These are phyloP conservation scores for Homalodisca vitripennis DNA, from an alignment of 1,140 invertebrate species.

Conservation along the genomic window DNA sequence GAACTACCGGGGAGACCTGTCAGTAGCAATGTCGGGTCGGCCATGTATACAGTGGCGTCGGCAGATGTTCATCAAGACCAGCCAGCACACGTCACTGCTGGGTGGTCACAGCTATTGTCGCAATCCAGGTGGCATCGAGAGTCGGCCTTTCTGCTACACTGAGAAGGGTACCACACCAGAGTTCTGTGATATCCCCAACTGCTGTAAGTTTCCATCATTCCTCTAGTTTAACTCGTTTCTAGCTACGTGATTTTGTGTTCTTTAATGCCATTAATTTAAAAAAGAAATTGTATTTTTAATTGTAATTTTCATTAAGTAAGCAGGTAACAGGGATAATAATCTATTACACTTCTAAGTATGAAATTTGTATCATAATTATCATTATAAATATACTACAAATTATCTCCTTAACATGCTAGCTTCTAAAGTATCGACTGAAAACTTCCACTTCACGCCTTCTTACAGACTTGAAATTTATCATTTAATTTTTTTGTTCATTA, in stretches of 20 bases:
- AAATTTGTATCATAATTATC: too few species aligned
- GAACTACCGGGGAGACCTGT: slow-evolving; percentile 76
- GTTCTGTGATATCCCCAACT: slow-evolving; percentile 81
- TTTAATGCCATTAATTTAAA: not conserved
- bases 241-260: not conserved
- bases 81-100: slow-evolving; percentile 78
- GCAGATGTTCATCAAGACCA: slow-evolving; percentile 68
- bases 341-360: too few species aligned
- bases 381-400: too few species aligned
- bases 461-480: too few species aligned
- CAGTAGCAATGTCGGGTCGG: slow-evolving; percentile 66
- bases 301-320: too few species aligned
- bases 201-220: slow-evolving; percentile 67
- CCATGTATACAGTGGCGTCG: slow-evolving; percentile 82
- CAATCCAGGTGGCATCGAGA: slow-evolving; percentile 79
- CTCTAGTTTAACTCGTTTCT: too few species aligned
- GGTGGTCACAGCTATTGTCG: slow-evolving; percentile 89
- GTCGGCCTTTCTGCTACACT: slow-evolving; percentile 91
- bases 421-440: too few species aligned
- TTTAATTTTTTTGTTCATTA: too few species aligned
- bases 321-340: too few species aligned
- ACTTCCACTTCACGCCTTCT: too few species aligned
- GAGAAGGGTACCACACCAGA: slow-evolving; percentile 62
- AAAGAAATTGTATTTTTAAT: not conserved
- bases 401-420: too few species aligned